Conservation (phyloP, 2,797 vertebrate genomes). For the Prionace glauca region DNA sequence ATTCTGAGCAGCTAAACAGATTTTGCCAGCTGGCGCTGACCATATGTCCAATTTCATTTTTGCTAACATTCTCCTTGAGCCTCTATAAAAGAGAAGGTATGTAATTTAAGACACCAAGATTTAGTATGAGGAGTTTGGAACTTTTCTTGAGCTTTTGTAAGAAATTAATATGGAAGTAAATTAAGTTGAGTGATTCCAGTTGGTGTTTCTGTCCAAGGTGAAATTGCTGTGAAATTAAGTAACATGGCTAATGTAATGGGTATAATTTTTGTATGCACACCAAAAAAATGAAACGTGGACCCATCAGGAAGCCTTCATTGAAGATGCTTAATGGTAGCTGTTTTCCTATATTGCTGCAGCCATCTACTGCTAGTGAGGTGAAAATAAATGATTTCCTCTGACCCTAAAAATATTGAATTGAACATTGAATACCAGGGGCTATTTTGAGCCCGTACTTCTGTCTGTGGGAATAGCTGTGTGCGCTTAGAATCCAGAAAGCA, state of each 20-base stretch:
- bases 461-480: too few species aligned
- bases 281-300: too few species aligned
- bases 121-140: not conserved
- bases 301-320: not conserved
- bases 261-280: not conserved
- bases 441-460: too few species aligned
- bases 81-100: not conserved
- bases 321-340: not conserved
- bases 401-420: not conserved
- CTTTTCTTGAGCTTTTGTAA: not conserved
- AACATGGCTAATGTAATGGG: not conserved
- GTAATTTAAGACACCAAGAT: not conserved
- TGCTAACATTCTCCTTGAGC: not conserved
- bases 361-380: not conserved
- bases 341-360: not conserved
- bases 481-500: too few species aligned
- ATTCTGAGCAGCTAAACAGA: not conserved
- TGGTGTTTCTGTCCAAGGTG: not conserved
- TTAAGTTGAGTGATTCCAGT: not conserved
- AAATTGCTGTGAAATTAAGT: not conserved
- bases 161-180: not conserved
- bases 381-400: not conserved
- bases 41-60: not conserved
- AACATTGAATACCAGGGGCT: too few species aligned
- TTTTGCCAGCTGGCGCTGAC: not conserved